Evolutionary conservation across 1,140 invertebrate species (phyloP), one percentile per base, ranked within the genome.

Genomic region (Drosophila santomea): DNA sequence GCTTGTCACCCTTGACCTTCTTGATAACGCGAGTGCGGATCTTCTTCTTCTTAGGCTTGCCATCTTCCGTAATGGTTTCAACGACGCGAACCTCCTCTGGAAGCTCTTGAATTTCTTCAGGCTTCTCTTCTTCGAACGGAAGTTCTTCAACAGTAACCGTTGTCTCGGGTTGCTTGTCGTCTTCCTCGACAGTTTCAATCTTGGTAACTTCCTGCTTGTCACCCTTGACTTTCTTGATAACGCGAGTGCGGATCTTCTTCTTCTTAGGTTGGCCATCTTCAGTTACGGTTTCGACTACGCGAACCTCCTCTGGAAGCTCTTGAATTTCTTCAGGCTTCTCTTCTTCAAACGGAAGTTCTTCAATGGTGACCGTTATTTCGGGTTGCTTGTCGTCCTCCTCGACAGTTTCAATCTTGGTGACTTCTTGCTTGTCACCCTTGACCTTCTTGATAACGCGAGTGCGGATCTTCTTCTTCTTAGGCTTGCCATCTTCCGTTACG

Each of bases 221-320:
- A 12, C 50, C 50, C 50, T 36, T 51, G 15, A 51, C 50, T 10
- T 51, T 51, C 15, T 51, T 56, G 23, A 56, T 56, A 2, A 56
- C 54, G 0, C 38, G 54, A 56, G 54, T 56, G 4, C 54, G 38
- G 54, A 56, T 56, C 38, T 43, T 56, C 54, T 56, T 56, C 38
- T 43, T 56, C 54, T 43, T 56, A 10, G 54, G 54, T 25, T 56
- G 28, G 38, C 54, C 54, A 20, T 56, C 54, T 43, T 56, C 54
- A n/a, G n/a, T n/a, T 6, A 57, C 8, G 3, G 38, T 17, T 57
- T 57, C 54, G 1, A 43, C n/a, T 2, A 56, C 54, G 4, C 32
- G 15, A 6, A 51, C 28, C 23, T 48, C 45, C 45, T 48, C 45
- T 7, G 45, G 45, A 48, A 48, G 45, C 23, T 48, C 45, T 8